phyloP scores from a whole-genome alignment of 2,888 invertebrate genomes.

The Campoplex nolae region DNA sequence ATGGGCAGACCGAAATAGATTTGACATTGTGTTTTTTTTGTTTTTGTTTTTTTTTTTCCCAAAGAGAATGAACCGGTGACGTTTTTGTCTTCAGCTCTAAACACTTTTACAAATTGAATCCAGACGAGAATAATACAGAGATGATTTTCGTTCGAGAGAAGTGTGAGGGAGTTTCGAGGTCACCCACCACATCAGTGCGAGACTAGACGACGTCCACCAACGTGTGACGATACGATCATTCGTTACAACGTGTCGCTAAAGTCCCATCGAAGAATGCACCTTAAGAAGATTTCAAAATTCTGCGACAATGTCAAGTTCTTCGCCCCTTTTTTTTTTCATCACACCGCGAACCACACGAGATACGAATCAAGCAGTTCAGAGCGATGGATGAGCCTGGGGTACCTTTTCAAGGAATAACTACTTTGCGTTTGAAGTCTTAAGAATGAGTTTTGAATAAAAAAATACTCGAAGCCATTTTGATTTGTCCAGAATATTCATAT shows the following conservation, averaged over 20 bases:
- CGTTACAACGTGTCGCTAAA: background rate
- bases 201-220: constrained; percentile 51
- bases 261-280: background rate
- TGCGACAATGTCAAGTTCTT: background rate
- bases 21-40: background rate
- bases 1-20: background rate
- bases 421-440: too few relatives aligned
- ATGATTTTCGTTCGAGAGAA: constrained; percentile 27
- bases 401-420: too few relatives aligned
- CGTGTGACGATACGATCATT: background rate
- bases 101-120: constrained; percentile 32
- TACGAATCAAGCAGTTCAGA: background rate
- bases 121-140: constrained; percentile 43
- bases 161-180: constrained; percentile 51
- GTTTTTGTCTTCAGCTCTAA: background rate
- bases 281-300: too few relatives aligned
- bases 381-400: background rate
- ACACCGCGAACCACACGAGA: background rate
- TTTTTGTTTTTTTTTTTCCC: background rate
- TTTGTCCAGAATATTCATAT: too few relatives aligned
- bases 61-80: constrained; percentile 5
- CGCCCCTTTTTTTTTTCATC: background rate
- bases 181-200: constrained; percentile 36
- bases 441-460: too few relatives aligned
- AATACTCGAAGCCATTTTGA: too few relatives aligned